phyloP scores from a whole-genome alignment of 2,113 vertebrate species.

The Hipposideros armiger region DNA sequence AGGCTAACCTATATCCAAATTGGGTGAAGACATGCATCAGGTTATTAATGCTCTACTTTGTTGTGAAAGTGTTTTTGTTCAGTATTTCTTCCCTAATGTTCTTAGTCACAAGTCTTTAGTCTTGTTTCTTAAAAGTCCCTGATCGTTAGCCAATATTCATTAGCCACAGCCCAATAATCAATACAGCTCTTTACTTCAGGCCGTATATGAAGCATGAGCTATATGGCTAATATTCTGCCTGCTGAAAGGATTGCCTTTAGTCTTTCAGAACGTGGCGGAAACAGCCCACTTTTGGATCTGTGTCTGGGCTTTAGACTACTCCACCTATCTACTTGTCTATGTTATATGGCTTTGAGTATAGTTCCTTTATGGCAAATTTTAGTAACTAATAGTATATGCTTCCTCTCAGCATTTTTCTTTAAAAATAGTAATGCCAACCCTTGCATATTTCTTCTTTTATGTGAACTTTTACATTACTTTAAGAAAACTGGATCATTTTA shows the following conservation, averaged over 20 bases:
- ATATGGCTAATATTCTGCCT: neutral
- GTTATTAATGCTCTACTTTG: neutral
- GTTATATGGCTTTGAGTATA: neutral
- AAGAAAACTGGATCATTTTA: neutral
- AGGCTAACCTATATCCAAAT: neutral
- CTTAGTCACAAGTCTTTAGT: conserved; percentile 23
- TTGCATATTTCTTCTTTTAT: conserved; percentile 18
- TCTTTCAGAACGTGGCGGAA: neutral
- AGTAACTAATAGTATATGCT: neutral
- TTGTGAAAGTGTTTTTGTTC: neutral
- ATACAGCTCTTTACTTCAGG: neutral
- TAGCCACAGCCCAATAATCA: neutral
- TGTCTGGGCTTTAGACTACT: neutral
- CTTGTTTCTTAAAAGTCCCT: conserved; percentile 5
- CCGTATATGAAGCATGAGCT: neutral
- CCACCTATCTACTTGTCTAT: neutral
- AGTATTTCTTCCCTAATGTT: neutral
- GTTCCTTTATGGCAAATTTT: conserved; percentile 8
- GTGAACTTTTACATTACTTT: conserved; percentile 10
- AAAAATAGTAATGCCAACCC: neutral
- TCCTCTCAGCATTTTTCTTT: conserved; percentile 4
- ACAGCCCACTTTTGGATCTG: neutral
- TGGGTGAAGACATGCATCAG: neutral
- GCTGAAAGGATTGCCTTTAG: conserved; percentile 9
- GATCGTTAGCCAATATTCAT: conserved; percentile 30